Base-by-base conservation (phyloP, 2,888 invertebrate genomes). In the Ditylenchus weischeri region DNA sequence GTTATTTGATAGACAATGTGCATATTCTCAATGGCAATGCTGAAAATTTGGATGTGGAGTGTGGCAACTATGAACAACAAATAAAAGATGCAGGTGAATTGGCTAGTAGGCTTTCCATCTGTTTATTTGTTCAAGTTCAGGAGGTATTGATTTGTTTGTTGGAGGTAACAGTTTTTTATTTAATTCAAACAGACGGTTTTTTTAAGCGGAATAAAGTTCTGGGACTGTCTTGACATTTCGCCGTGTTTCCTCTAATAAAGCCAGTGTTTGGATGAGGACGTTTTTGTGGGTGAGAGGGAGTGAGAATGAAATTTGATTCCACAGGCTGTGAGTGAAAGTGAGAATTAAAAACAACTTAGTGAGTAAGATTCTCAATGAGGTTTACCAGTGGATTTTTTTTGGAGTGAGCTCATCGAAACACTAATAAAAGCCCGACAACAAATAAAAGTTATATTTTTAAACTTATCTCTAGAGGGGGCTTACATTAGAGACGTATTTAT, bases 21-120 rank as follows among this genome's bases (percentile, higher is more conserved):
- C 90, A 96, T 85, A 90, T 98, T 79, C 87, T 96, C 75, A 89
- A 94, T 86, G 94, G 94, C 10, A 96, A 95, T 87, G 93, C 94
- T 48, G 47, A 86, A 0, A 90, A 96, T 86, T 87, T 95, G 65
- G 66, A 69, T 51, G 71, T 70, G 51, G 96, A 98, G 86, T 98
- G 98, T 85, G 87, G 88, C 65, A 86, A 87, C 69, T 98, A 90
- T 85, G 98, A 98, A 86, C 84, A 85, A 57, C 89, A 90, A 83
- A 98, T 98, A 72, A 84, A 85, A 65, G 88, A 88, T 72, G 91
- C 92, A 64, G 43, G 43, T 15, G 11, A 8, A 10, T 8, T 43
- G 43, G 43, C 8, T 43, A 43, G 8, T 1, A 43, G 2, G 43
- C 15, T 43, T 43, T 6, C 1, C 3, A 43, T 43, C 8, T 2